Base-by-base conservation (phyloP, 2,888 invertebrate genomes). In the Hypercompe scribonia region DNA sequence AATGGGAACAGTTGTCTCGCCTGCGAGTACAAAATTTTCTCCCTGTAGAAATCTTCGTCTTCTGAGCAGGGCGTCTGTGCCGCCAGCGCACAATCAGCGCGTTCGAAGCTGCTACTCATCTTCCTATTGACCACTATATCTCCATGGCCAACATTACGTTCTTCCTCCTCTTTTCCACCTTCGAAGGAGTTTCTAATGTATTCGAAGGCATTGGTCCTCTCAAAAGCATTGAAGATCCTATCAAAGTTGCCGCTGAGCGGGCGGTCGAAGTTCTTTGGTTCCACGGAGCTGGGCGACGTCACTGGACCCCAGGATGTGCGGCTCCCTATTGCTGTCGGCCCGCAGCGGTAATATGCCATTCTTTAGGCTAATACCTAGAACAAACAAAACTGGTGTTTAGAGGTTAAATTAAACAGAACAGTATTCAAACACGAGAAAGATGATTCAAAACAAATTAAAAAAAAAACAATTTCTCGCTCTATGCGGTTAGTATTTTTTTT, bases 1-100 rank as follows among this genome's bases (percentile, higher is more conserved):
- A 98, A 94, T 0, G 98, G 98, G 86, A 97, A 97, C 86, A 98
- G 95, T 91, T 98, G 98, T 70, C 97, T 96, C 91, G 97, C 97
- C 93, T 98, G 98, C 77, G 97, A 97, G 88, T 97, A 97, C 88
- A 97, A 96, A 83, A 98, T 97, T 89, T 97, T 96, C 90, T 97
- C 97, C 86, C 97, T 96, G 90, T 97, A 97, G 86, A 96, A 97
- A 83, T 97, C 97, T 86, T 97, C 97, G 83, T 97, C 96, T 66
- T 97, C 97, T 2, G 92, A 89, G 80, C 92, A 90, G 21, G 96
- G 96, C 11, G 95, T 93, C 89, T 96, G 94, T 77, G 95, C 95
- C 34, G 96, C 96, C 89, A 96, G 90, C 81, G 95, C 95, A 83
- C 95, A 95, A 88, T 95, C 96, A 31, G 96, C 96, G 54, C 95